phyloP scores from a whole-genome alignment of 2,113 vertebrate species.

The pig (Sus scrofa) region T2T-Sscrofa CM000814.6:112792501-112793000 shows the following conservation, averaged over 20 bases:
- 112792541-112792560: conserved; percentile 84
- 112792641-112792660: conserved; percentile 51
- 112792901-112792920: too few relatives aligned
- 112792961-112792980: too few relatives aligned
- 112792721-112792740: conserved; percentile 76
- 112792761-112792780: conserved; percentile 81
- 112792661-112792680: conserved; percentile 81
- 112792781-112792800: conserved; percentile 76
- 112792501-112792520: conserved; percentile 82
- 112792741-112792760: conserved; percentile 76
- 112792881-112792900: too few relatives aligned
- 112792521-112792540: conserved; percentile 82
- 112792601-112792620: conserved; percentile 67
- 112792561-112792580: conserved; percentile 80
- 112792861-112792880: too few relatives aligned
- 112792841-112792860: conserved; percentile 86
- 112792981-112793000: too few relatives aligned
- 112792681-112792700: conserved; percentile 84
- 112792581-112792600: conserved; percentile 58
- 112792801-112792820: conserved; percentile 85
- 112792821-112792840: conserved; percentile 87
- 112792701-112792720: conserved; percentile 76
- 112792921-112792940: too few relatives aligned
- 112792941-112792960: too few relatives aligned
- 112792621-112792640: conserved; percentile 65